Base-by-base conservation (phyloP, 2,888 invertebrate species). In the Tetranychus piercei region DNA sequence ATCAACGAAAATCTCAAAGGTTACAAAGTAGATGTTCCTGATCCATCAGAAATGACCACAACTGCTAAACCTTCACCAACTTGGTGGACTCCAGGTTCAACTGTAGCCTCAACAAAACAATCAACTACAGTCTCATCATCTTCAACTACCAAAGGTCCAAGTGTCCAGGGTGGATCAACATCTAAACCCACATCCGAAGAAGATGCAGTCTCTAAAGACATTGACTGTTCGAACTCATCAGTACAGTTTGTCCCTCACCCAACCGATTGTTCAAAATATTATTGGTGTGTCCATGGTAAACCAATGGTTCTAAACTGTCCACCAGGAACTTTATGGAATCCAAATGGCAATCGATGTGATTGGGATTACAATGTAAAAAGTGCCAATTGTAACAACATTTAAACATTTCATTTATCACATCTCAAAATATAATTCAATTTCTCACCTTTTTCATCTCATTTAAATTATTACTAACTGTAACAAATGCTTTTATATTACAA, bases 251-350 rank as follows among this genome's bases (percentile, higher is more conserved):
- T 73, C 4, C 11, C 75, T 7, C 74, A 75, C 20, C 18, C 45
- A 6, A 66, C 70, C 44, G 77, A 78, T 22, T 76, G 73, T 20
- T 74, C 72, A 45, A 76, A 92, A 91, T 93, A 91, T 80, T 92
- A 90, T 84, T 88, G 91, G 77, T 93, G 93, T 81, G 89, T 89
- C 34, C 88, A 90, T 81, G 91, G 90, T 6, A 87, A 88, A 80
- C 87, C 88, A 5, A 83, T 88, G 73, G 87, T 87, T 79, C 90
- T 90, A 81, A 84, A 86, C 18, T 93, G 93, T 80, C 87, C 87
- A 78, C 84, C 87, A 0, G 90, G 89, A 44, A 88, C 90, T 0
- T 87, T 89, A 6, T 93, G 88, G 85, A 88, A 92, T 80, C 86
- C 87, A 0, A 82, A 85, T 44, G 84, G 85, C 69, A 87, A 87